Percentiles rank a stretch among this genome's conserved stretches.
Conservation (phyloP, 1,140 invertebrate genomes). For the Holcopasites calliopsidis region DNA sequence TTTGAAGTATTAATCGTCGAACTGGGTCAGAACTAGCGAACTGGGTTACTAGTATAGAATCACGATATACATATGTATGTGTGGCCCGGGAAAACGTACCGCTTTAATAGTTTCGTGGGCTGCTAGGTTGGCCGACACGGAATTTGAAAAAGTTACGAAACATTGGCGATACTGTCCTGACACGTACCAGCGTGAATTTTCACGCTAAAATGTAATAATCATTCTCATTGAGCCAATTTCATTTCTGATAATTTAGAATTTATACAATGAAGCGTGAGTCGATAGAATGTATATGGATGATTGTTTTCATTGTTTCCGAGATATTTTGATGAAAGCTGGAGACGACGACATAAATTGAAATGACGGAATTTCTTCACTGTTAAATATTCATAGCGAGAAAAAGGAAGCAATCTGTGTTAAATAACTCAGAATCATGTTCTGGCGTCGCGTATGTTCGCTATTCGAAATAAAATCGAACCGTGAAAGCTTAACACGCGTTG, state of each 20-base stretch:
- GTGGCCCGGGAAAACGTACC: constrained; percentile 10
- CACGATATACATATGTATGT: constrained; percentile 5
- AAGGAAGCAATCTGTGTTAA: not conserved
- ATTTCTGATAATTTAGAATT: no score
- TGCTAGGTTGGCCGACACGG: not conserved
- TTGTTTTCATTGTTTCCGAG: not conserved
- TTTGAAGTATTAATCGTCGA: constrained; percentile 28
- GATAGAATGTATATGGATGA: not conserved
- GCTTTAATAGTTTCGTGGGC: not conserved
- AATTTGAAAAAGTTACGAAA: constrained; percentile 22
- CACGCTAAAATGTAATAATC: no score
- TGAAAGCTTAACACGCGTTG: not conserved
- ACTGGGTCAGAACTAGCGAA: constrained; percentile 30
- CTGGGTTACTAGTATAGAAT: constrained; percentile 16
- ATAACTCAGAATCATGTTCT: not conserved
- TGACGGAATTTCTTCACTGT: not conserved
- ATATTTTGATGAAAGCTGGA: no score
- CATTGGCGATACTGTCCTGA: not conserved
- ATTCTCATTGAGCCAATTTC: no score
- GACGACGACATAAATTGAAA: not conserved
- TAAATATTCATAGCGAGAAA: not conserved
- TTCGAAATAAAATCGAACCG: constrained; percentile 1
- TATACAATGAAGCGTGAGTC: no score
- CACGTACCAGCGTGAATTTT: no score
- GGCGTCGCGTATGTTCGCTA: not conserved